A percentile compares a stretch with the other conserved stretches of the same genome.
phyloP scores from a whole-genome alignment of 2,113 vertebrate species.

The Chinchilla lanigera region DNA sequence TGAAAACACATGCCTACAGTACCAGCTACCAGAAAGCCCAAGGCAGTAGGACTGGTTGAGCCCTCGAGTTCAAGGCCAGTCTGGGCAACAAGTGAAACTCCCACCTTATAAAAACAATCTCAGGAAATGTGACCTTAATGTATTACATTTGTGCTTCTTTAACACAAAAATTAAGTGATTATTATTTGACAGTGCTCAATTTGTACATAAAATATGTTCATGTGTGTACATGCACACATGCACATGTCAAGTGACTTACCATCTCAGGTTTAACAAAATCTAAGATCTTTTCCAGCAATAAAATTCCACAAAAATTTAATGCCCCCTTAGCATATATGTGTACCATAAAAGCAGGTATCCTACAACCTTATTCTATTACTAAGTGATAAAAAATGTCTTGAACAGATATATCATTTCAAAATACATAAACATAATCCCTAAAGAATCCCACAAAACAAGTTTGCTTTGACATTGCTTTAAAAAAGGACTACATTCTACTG shows the following conservation, averaged over 20 bases:
- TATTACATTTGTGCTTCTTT: not conserved
- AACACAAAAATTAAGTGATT: not conserved
- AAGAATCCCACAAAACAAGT: not conserved
- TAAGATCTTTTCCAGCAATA: not conserved
- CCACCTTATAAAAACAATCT: not conserved
- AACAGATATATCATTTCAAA: constrained; percentile 7
- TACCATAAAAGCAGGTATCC: not conserved
- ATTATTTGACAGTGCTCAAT: not conserved
- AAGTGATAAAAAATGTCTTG: not conserved
- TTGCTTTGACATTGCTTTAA: not conserved
- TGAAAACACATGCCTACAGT: not conserved
- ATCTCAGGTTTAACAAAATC: constrained; percentile 7
- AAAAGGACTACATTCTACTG: not conserved
- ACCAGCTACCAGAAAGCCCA: not conserved
- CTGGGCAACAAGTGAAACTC: not conserved
- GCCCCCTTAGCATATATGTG: not conserved
- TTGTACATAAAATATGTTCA: not conserved
- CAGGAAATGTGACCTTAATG: not conserved
- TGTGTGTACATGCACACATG: not conserved
- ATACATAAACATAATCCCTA: not conserved
- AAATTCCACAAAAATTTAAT: constrained; percentile 10
- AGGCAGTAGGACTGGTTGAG: not conserved
- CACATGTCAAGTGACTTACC: not conserved
- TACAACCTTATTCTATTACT: not conserved
- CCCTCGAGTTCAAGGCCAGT: not conserved